Conservation (phyloP, 2,113 vertebrate species). For the Lepus timidus region DNA sequence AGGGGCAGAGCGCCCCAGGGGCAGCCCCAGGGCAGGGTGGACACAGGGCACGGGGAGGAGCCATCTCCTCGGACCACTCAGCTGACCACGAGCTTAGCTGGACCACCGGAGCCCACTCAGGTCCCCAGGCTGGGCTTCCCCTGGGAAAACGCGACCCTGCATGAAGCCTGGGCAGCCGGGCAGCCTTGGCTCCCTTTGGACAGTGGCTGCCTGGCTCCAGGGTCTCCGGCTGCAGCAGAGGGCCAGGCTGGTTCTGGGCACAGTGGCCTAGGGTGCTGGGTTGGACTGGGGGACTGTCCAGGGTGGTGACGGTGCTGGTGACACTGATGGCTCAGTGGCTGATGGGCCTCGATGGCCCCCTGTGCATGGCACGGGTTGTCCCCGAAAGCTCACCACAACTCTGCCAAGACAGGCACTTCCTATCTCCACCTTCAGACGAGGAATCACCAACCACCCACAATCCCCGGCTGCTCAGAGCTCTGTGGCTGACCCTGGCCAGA, state of each 20-base stretch:
- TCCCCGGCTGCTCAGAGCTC: too few relatives aligned
- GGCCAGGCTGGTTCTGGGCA: accelerated
- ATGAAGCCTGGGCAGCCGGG: not conserved
- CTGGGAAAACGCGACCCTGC: not conserved
- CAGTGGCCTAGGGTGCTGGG: not conserved
- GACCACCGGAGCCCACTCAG: not conserved
- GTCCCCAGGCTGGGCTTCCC: not conserved
- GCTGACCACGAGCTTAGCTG: too few relatives aligned
- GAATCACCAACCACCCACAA: too few relatives aligned
- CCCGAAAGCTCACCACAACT: not conserved
- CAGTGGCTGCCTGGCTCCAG: not conserved
- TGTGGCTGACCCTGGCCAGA: not conserved
- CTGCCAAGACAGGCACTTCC: accelerated
- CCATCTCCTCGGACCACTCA: accelerated
- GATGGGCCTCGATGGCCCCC: too few relatives aligned
- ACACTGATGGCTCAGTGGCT: too few relatives aligned
- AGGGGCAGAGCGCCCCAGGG: not conserved
- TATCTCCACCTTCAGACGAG: not conserved
- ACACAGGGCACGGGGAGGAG: not conserved
- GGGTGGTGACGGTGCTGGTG: not conserved
- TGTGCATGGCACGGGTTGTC: accelerated
- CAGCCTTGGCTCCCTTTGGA: not conserved
- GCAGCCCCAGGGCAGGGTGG: too few relatives aligned
- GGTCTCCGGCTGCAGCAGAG: not conserved
- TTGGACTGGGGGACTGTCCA: not conserved